Evolutionary conservation across 2,113 vertebrate species (phyloP).

Genomic region (Coracopsis vasa): DNA sequence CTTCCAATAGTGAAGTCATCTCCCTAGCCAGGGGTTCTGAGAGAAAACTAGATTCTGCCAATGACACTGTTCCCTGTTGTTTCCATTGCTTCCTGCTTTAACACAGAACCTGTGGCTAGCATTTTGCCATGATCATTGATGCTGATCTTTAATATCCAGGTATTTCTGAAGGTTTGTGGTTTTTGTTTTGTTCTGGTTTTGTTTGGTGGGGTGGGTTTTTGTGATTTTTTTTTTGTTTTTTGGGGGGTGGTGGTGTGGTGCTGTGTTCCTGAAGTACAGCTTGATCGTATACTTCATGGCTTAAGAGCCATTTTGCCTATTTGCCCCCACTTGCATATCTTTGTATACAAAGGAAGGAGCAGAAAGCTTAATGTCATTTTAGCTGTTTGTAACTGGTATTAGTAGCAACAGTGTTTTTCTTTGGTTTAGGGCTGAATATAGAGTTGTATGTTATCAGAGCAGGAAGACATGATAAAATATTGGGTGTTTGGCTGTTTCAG

Average conservation of each 20-base stretch:
- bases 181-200: neutral
- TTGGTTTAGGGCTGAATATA: neutral
- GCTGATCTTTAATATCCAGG: neutral
- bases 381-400: neutral
- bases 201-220: too few relatives aligned
- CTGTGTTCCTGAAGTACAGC: neutral
- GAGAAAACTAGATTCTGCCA: neutral
- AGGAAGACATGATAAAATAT: neutral
- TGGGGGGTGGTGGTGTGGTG: too few relatives aligned
- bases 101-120: neutral
- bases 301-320: neutral
- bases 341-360: neutral
- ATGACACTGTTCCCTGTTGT: neutral
- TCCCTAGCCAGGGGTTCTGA: neutral
- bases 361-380: neutral
- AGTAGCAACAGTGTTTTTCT: neutral
- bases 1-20: neutral
- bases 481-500: neutral
- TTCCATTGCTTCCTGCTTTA: neutral
- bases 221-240: neutral
- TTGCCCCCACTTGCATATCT: neutral
- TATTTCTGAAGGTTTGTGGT: neutral
- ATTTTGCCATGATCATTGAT: neutral
- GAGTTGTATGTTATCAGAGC: neutral
- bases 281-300: neutral